A percentile compares a stretch with the other conserved stretches of the same genome.
Conservation (phyloP, 2,797 vertebrate genomes). For the Cyprinodon diabolis region DNA sequence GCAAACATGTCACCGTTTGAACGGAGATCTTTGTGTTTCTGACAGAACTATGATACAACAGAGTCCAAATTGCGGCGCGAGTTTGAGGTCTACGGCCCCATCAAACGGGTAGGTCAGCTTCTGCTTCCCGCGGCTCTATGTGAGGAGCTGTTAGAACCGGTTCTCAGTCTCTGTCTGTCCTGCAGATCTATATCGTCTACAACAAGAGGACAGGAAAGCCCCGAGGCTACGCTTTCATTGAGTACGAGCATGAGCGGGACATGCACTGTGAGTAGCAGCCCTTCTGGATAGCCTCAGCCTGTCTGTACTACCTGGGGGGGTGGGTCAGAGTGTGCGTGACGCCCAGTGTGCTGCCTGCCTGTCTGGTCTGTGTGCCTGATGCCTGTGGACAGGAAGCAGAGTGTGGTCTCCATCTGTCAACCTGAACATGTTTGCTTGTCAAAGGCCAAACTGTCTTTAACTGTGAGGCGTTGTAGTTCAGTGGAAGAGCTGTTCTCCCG, state of each 20-base stretch:
- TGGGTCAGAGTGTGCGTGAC: slow-evolving; percentile 48
- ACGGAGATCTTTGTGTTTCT: slow-evolving; percentile 10
- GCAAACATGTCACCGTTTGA: no score
- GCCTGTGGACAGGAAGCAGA: slow-evolving; percentile 40
- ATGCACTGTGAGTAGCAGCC: slow-evolving; percentile 95
- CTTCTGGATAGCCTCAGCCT: not conserved
- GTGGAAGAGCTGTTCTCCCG: slow-evolving; percentile 77
- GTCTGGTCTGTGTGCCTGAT: slow-evolving; percentile 49
- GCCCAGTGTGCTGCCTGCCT: slow-evolving; percentile 52
- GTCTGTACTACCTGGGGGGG: not conserved
- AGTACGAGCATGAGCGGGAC: slow-evolving; percentile 95
- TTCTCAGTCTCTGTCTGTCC: no score
- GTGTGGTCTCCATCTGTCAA: slow-evolving; percentile 55
- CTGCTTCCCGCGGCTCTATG: not conserved
- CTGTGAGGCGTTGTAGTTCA: slow-evolving; percentile 79
- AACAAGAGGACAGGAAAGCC: slow-evolving; percentile 94
- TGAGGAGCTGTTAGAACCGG: not conserved
- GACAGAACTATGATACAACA: slow-evolving; percentile 94
- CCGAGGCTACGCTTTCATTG: slow-evolving; percentile 95
- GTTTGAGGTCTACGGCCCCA: slow-evolving; percentile 95
- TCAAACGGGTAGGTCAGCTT: slow-evolving; percentile 86
- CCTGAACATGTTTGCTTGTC: slow-evolving; percentile 74
- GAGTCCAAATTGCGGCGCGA: slow-evolving; percentile 94
- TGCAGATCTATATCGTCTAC: slow-evolving; percentile 95
- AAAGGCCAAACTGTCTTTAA: slow-evolving; percentile 79